Conservation (phyloP, 2,888 invertebrate species). For the Mystacides longicornis region DNA sequence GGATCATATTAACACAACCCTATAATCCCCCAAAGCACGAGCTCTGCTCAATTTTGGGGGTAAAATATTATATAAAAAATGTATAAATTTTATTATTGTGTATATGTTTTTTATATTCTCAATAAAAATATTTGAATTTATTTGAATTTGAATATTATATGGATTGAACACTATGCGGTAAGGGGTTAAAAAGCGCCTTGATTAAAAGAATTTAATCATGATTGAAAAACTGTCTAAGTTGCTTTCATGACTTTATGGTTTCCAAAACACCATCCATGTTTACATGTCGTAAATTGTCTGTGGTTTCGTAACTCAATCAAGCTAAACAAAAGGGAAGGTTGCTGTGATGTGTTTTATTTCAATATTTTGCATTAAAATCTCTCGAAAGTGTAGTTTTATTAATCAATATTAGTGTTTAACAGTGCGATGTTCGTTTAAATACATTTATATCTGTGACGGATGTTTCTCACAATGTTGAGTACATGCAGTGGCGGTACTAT, state of each 20-base stretch:
- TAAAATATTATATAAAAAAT: too few species aligned
- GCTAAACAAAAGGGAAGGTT: slow-evolving; percentile 24
- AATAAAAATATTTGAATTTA: too few species aligned
- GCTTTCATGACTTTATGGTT: neutral
- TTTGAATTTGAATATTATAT: too few species aligned
- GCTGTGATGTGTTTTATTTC: slow-evolving; percentile 13
- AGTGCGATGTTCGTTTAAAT: neutral
- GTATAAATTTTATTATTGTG: too few species aligned
- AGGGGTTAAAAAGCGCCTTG: too few species aligned
- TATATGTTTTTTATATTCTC: too few species aligned
- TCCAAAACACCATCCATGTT: neutral
- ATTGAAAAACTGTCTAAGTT: slow-evolving; percentile 2
- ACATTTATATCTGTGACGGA: neutral
- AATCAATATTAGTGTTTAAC: neutral
- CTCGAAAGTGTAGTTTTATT: neutral
- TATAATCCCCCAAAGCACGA: too few species aligned
- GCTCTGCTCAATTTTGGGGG: too few species aligned
- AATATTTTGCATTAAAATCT: slow-evolving; percentile 15
- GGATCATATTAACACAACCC: too few species aligned
- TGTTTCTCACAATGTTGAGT: slow-evolving; percentile 13
- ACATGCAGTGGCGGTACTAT: slow-evolving; percentile 40
- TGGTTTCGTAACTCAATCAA: slow-evolving; percentile 23
- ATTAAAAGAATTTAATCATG: too few species aligned
- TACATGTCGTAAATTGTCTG: slow-evolving; percentile 15
- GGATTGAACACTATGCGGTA: too few species aligned